phyloP scores from a whole-genome alignment of 2,113 vertebrate genomes.

The Mixornis gularis region DNA sequence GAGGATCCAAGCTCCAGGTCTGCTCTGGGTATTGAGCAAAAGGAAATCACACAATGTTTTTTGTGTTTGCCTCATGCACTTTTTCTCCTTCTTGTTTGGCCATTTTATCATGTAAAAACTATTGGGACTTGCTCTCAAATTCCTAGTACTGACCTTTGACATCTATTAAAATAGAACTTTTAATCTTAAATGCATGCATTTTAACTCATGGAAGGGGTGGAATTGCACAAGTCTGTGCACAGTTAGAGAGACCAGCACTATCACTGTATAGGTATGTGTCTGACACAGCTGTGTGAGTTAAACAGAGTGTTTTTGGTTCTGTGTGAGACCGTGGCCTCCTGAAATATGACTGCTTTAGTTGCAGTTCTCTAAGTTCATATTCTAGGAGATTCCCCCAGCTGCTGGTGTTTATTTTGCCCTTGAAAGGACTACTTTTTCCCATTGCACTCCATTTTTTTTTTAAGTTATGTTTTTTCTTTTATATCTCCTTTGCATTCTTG shows the following conservation, averaged over 20 bases:
- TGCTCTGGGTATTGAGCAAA: neutral
- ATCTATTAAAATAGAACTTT: neutral
- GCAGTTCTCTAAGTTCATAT: neutral
- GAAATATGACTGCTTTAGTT: neutral
- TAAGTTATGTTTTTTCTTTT: neutral
- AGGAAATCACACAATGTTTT: neutral
- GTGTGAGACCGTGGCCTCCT: neutral
- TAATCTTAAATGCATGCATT: neutral
- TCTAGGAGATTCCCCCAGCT: neutral
- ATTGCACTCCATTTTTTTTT: neutral
- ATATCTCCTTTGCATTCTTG: neutral
- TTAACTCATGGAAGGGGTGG: neutral
- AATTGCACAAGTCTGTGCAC: accelerated
- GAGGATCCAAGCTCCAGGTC: neutral
- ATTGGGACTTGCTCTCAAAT: neutral
- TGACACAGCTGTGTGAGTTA: neutral
- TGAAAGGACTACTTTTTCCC: neutral
- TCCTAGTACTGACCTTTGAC: neutral
- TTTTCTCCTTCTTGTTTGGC: neutral
- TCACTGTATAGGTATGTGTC: neutral
- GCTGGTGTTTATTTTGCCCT: neutral
- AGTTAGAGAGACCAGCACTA: neutral
- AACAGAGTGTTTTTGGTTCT: neutral
- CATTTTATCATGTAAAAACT: neutral
- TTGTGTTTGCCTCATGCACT: neutral